These are phyloP conservation scores for Vidua chalybeata DNA, from an alignment of 2,113 vertebrate species.

Conservation along the genomic window DNA sequence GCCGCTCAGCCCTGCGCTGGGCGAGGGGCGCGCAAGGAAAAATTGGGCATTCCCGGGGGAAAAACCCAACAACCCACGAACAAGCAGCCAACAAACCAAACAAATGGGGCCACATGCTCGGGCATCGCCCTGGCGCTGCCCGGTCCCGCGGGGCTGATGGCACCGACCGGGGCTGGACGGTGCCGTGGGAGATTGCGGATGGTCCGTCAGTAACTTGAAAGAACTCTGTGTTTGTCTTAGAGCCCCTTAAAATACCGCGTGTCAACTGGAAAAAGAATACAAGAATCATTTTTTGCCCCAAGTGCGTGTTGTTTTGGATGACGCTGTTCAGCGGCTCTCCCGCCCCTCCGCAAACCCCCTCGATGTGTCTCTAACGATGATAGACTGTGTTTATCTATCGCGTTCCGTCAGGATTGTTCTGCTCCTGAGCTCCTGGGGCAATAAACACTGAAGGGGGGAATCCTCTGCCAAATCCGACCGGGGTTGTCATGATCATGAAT, in stretches of 20 bases:
- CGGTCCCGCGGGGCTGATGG: neutral
- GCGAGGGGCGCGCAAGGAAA: neutral
- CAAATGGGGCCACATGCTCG: neutral
- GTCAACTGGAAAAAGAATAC: neutral
- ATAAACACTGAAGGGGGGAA: neutral
- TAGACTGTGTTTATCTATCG: neutral
- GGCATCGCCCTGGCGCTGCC: neutral
- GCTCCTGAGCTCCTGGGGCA: constrained; percentile 48
- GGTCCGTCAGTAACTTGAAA: neutral
- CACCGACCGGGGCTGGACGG: neutral
- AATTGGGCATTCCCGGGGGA: accelerated
- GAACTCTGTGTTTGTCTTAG: neutral
- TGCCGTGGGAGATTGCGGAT: neutral
- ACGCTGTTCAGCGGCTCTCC: neutral
- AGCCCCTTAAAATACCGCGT: neutral
- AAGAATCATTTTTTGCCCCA: neutral
- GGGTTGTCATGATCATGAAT: constrained; percentile 18
- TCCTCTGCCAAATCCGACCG: constrained; percentile 37
- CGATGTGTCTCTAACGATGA: neutral
- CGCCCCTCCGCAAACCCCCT: neutral
- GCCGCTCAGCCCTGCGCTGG: neutral
- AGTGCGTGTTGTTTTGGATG: neutral
- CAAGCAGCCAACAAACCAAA: accelerated
- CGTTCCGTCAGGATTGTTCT: constrained; percentile 37
- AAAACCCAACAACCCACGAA: neutral